Base-by-base conservation (phyloP, 2,888 invertebrate genomes). In the Troides aeacus region DNA sequence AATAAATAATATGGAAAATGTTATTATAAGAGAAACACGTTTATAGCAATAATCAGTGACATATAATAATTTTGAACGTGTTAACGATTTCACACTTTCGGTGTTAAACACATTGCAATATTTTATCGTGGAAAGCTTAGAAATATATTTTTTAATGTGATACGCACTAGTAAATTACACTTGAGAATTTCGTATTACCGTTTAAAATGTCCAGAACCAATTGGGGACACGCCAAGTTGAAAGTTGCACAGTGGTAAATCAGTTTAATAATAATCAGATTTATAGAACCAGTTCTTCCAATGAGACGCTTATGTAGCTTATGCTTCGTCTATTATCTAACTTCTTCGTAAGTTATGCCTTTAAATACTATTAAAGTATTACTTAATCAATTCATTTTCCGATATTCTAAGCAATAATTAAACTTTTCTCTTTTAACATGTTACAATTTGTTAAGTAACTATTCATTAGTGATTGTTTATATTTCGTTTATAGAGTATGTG, bases 161-260 rank as follows among this genome's bases (percentile, higher is more conserved):
- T 61, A 30, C 30, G 36, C 36, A 39, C 36, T 39, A 61, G 46
- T 61, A 61, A 61, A 61, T 61, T 18, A 61, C 39, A 39, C 39
- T 21, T 56, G 21, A 56, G 56, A 5, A 56, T 56, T 56, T 68
- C 50, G 30, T 46, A 58, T 58, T 64, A 60, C 53, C 15, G 59
- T 64, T 59, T 59, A 46, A 68, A 68, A 64, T 53, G 64, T 64
- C 64, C 59, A 42, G 62, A 63, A 64, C 69, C 64, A 24, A 69
- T 65, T 64, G 64, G 23, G 61, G 6, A 62, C 46, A 68, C 65
- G 68, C 68, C 58, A 50, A 65, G 59, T 68, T 23, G 68, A 62
- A 71, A 71, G 71, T 64, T 62, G 68, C 64, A 56, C 61, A 61
- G 57, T 21, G 42, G 56, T 39, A 64, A 62, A 61, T 71, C 39